A percentile compares a stretch with the other conserved stretches of the same genome.
Conservation (phyloP, 2,113 vertebrate genomes). For the Piaya cayana region DNA sequence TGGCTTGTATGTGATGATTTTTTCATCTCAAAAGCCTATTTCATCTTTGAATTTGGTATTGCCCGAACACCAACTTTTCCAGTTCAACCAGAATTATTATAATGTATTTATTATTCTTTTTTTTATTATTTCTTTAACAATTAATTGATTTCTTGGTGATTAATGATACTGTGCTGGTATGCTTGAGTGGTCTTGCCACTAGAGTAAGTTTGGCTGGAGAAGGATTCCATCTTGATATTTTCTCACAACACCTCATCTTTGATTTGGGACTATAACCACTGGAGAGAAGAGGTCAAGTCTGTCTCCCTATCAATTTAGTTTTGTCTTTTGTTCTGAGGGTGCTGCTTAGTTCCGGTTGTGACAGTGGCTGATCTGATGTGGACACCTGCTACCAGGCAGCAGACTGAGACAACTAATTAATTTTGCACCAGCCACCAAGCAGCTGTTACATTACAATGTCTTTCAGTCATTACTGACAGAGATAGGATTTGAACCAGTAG, state of each 20-base stretch:
- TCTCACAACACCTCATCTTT: neutral
- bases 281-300: neutral
- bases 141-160: neutral
- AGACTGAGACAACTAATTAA: slow-evolving; percentile 38
- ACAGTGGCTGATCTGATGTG: neutral
- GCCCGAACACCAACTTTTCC: neutral
- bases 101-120: neutral
- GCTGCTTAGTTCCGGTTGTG: neutral
- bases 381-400: slow-evolving; percentile 23
- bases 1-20: neutral
- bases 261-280: neutral
- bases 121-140: neutral
- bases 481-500: slow-evolving; percentile 35
- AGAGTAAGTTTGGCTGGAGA: neutral
- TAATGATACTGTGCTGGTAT: neutral
- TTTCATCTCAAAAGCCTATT: neutral
- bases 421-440: slow-evolving; percentile 37
- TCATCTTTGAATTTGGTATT: neutral
- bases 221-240: neutral
- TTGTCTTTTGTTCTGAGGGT: neutral
- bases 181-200: neutral
- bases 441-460: slow-evolving; percentile 52
- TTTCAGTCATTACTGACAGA: slow-evolving; percentile 32
- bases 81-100: neutral
- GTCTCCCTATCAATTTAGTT: neutral